These are phyloP conservation scores for Hyposoter dolosus DNA, from an alignment of 2,888 invertebrate species.

Conservation along the genomic window DNA sequence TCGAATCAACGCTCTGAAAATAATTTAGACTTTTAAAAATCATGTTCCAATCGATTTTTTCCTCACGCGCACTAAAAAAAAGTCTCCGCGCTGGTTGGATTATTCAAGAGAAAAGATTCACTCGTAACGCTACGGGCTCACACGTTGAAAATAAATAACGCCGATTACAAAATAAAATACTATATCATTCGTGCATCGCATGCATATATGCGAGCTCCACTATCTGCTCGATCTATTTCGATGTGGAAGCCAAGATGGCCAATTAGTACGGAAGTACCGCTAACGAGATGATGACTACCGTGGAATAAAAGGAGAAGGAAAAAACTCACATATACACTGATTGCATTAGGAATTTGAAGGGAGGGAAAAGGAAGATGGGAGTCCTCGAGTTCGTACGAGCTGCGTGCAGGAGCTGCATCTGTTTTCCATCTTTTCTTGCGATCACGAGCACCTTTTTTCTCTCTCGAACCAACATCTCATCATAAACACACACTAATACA, in stretches of 20 bases:
- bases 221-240: constrained; percentile 37
- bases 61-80: too few relatives aligned
- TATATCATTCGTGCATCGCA: not conserved
- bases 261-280: constrained; percentile 60
- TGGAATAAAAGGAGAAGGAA: constrained; percentile 6
- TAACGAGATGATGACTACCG: constrained; percentile 61
- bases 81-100: not conserved
- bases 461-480: constrained; percentile 14
- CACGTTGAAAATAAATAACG: not conserved
- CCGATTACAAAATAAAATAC: not conserved
- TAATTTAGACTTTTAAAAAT: not conserved
- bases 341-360: not conserved
- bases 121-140: not conserved
- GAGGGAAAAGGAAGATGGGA: constrained; percentile 10
- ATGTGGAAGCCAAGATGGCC: constrained; percentile 43
- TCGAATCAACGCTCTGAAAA: not conserved
- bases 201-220: not conserved
- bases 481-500: constrained; percentile 14
- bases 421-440: constrained; percentile 61
- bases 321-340: not conserved
- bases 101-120: not conserved
- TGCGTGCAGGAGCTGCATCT: constrained; percentile 56
- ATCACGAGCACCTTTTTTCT: constrained; percentile 34
- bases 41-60: not conserved
- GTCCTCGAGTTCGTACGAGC: not conserved